Evolutionary conservation across 2,797 vertebrate species (phyloP), one percentile per base, ranked within the genome.

Genomic region (Silurus lanzhouensis): DNA sequence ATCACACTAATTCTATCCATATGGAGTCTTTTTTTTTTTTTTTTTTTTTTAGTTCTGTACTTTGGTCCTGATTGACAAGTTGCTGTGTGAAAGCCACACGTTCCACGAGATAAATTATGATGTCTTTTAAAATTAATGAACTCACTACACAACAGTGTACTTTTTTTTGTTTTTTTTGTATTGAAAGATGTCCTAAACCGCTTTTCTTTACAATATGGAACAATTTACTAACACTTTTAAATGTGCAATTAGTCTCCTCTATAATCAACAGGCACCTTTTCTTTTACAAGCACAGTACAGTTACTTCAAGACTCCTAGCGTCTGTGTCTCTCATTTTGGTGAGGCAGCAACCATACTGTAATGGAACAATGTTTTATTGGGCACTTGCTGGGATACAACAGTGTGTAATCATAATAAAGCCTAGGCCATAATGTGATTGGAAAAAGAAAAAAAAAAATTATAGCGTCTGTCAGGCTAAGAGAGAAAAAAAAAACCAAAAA

Each of bases 371-470:
- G 27, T 83, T 87, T 88, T 84, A 85, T 70, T 89, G 90, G 86
- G 90, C 64, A 80, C 91, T 92, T 90, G 85, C 89, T 87, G 89
- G 71, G 90, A 92, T 92, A 93, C 90, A 92, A 90, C 91, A 92
- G 91, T 87, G 88, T 89, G 86, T 90, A 94, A 93, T 81, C 86
- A 90, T 91, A 92, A 93, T 93, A 93, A 94, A 91, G 90, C 89
- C 72, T 44, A 89, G 89, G 84, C 86, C 68, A 86, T 93, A 91
- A 93, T 93, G 91, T 92, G 92, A 93, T 92, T 93, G 92, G 90
- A 8, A 90, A 87, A 91, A 88, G 89, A 86, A 86, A 92, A 92
- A 90, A 87, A 93, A 92, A 93, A 94, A 96, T 95, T 94, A 95
- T 89, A 90, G 91, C 91, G 83, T 89, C 85, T 90, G 89, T 92